Conservation (phyloP, 2,113 vertebrate genomes). For the Plectropomus leopardus region DNA sequence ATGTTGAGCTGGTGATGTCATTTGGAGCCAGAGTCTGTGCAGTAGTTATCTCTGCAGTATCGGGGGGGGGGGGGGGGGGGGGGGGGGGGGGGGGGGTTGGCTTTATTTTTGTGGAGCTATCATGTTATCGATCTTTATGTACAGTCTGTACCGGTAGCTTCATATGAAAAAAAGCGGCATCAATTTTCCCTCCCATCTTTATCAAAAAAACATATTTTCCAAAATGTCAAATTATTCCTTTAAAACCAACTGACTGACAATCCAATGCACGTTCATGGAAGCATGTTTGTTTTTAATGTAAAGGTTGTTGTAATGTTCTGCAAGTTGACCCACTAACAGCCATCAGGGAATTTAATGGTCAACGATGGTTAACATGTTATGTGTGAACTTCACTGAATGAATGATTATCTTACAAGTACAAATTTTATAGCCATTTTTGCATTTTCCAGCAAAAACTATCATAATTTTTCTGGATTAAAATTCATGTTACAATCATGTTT, state of each 20-base stretch:
- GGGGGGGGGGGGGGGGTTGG: no score
- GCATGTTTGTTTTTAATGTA: neutral
- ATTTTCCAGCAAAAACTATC: slow-evolving; percentile 15
- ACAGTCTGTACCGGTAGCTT: no score
- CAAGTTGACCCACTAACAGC: slow-evolving; percentile 5
- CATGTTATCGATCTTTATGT: no score
- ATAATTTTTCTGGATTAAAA: slow-evolving; percentile 41
- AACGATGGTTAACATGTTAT: slow-evolving; percentile 6
- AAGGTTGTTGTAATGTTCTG: slow-evolving; percentile 20
- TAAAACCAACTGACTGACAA: neutral
- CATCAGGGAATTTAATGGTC: slow-evolving; percentile 48
- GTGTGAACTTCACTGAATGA: slow-evolving; percentile 15
- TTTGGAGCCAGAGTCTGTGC: no score
- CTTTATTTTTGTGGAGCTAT: no score
- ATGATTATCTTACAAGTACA: slow-evolving; percentile 13
- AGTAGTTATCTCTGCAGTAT: no score
- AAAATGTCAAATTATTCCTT: slow-evolving; percentile 2
- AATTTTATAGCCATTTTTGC: slow-evolving; percentile 2
- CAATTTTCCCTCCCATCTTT: no score
- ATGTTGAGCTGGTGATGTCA: no score
- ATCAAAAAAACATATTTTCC: neutral
- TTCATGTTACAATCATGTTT: slow-evolving; percentile 5
- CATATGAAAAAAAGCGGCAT: no score
- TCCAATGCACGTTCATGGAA: slow-evolving; percentile 13
- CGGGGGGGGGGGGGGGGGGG: no score